phyloP scores from a whole-genome alignment of 2,888 invertebrate species.

The Apoda limacodes region DNA sequence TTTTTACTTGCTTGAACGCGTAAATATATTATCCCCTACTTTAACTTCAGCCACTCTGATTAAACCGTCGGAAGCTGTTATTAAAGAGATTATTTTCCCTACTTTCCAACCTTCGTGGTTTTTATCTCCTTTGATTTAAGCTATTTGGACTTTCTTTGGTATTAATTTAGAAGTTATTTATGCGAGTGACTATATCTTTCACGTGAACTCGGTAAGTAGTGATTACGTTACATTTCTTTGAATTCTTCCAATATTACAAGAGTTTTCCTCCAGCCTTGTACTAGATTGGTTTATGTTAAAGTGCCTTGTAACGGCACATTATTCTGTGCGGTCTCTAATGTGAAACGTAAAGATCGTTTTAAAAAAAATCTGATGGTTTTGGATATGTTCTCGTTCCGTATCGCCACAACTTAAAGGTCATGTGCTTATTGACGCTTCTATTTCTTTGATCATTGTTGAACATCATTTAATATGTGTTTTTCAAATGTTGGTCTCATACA shows the following conservation, averaged over 20 bases:
- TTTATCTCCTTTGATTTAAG: conserved; percentile 8
- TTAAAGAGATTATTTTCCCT: conserved; percentile 7
- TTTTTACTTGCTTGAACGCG: not conserved
- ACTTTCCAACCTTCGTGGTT: conserved; percentile 15
- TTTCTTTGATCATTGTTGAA: conserved; percentile 12
- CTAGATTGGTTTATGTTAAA: not conserved
- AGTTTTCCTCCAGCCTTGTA: not conserved
- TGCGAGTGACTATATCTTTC: not conserved
- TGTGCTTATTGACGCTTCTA: conserved; percentile 11
- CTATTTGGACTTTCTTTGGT: conserved; percentile 4
- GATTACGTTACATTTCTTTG: not conserved
- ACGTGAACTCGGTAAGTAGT: not conserved
- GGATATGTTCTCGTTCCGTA: conserved; percentile 9
- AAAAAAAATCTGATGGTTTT: conserved; percentile 10
- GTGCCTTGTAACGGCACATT: not conserved
- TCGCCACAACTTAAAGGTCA: conserved; percentile 11
- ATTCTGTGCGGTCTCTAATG: not conserved
- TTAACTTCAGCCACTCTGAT: conserved; percentile 12
- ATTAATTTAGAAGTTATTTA: not conserved
- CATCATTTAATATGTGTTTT: conserved; percentile 5
- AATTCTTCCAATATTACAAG: not conserved
- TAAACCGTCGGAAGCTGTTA: conserved; percentile 6
- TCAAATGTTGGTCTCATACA: conserved; percentile 6
- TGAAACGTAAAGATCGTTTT: not conserved
- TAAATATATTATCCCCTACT: conserved; percentile 1